These are phyloP conservation scores for mouse (Mus musculus) DNA, from an alignment of 2,113 vertebrate genomes.

Conservation along the genomic window GRCm39 chr17:44177501-44178000, in stretches of 20 bases:
- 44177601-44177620: neutral
- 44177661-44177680: too few relatives aligned
- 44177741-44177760: neutral
- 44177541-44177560: neutral
- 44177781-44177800: neutral
- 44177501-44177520: slow-evolving; percentile 9
- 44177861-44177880: neutral
- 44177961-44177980: neutral
- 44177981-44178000: neutral
- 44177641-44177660: too few relatives aligned
- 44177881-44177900: neutral
- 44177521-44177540: neutral
- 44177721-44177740: neutral
- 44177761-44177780: too few relatives aligned
- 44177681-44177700: too few relatives aligned
- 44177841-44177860: neutral
- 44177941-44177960: neutral
- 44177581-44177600: slow-evolving; percentile 41
- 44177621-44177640: neutral
- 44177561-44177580: slow-evolving; percentile 30
- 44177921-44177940: neutral
- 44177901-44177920: neutral
- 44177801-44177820: neutral
- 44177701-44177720: slow-evolving; percentile 1
- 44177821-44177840: neutral